Evolutionary conservation across 2,113 vertebrate species (phyloP).

Genomic region (Prunella himalayana): DNA sequence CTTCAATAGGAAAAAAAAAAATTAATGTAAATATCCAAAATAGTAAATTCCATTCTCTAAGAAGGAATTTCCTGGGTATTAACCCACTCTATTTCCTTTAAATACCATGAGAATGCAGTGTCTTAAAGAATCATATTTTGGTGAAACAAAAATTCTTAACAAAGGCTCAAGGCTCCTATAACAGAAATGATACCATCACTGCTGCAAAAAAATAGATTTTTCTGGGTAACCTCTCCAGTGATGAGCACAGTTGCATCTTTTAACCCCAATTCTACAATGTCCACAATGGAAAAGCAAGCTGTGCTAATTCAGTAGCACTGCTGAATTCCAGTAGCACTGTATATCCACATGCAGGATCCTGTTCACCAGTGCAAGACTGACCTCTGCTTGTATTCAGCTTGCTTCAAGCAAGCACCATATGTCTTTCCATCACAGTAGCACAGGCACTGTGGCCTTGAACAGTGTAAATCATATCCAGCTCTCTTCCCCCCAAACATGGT

Average conservation of each 20-base stretch:
- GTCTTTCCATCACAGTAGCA: constrained; percentile 23
- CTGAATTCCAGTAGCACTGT: background rate
- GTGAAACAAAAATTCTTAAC: background rate
- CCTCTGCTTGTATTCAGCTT: constrained; percentile 33
- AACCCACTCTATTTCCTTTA: constrained; percentile 22
- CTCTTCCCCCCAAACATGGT: background rate
- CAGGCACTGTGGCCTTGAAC: constrained; percentile 1
- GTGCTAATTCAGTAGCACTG: background rate
- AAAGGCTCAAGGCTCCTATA: background rate
- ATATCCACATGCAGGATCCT: background rate
- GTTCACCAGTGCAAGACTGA: constrained; percentile 61
- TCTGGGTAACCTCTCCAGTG: background rate
- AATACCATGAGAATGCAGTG: constrained; percentile 38
- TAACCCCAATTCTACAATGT: background rate
- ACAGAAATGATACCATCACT: background rate
- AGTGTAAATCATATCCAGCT: background rate
- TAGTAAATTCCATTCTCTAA: constrained; percentile 44
- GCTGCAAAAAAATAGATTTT: background rate
- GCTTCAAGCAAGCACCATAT: constrained; percentile 37
- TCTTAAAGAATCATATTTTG: background rate
- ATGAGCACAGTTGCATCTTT: background rate
- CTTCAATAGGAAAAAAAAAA: background rate
- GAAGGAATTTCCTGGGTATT: constrained; percentile 54
- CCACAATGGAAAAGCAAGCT: background rate
- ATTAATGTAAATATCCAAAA: constrained; percentile 12